These are phyloP conservation scores for Harpegnathos saltator DNA, from an alignment of 1,140 invertebrate species.

Conservation along the genomic window DNA sequence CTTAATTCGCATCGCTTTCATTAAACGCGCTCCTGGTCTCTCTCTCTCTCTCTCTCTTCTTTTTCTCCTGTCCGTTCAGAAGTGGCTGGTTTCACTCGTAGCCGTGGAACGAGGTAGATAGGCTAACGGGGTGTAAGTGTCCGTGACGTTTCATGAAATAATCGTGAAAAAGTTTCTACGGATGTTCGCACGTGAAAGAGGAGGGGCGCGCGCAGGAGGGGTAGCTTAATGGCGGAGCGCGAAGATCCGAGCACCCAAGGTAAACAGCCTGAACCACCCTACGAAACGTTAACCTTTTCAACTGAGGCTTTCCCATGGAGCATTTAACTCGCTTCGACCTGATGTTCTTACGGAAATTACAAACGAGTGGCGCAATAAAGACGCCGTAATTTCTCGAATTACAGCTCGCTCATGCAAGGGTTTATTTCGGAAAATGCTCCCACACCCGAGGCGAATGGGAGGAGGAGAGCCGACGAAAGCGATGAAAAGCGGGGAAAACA, in stretches of 20 bases:
- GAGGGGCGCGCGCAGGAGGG: slow-evolving; percentile 1
- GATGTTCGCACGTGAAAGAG: slow-evolving; percentile 21
- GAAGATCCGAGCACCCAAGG: slow-evolving; percentile 41
- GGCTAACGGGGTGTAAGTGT: slow-evolving; percentile 45
- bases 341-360: slow-evolving; percentile 57
- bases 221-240: slow-evolving; percentile 49
- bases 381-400: slow-evolving; percentile 50
- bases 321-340: slow-evolving; percentile 40
- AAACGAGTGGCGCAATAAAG: slow-evolving; percentile 45
- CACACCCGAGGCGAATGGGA: neutral
- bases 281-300: slow-evolving; percentile 57
- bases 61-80: neutral
- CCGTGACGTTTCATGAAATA: slow-evolving; percentile 58
- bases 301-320: slow-evolving; percentile 54
- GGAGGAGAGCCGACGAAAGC: neutral
- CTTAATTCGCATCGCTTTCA: slow-evolving; percentile 16
- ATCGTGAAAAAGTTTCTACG: slow-evolving; percentile 59
- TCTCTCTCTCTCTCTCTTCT: neutral
- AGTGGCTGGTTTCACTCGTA: slow-evolving; percentile 6
- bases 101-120: slow-evolving; percentile 13
- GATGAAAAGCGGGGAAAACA: neutral
- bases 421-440: neutral
- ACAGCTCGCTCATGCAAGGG: slow-evolving; percentile 18
- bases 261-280: slow-evolving; percentile 56
- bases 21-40: neutral